Conservation (phyloP, 2,888 invertebrate species). For the Prosopocoilus inquinatus region DNA sequence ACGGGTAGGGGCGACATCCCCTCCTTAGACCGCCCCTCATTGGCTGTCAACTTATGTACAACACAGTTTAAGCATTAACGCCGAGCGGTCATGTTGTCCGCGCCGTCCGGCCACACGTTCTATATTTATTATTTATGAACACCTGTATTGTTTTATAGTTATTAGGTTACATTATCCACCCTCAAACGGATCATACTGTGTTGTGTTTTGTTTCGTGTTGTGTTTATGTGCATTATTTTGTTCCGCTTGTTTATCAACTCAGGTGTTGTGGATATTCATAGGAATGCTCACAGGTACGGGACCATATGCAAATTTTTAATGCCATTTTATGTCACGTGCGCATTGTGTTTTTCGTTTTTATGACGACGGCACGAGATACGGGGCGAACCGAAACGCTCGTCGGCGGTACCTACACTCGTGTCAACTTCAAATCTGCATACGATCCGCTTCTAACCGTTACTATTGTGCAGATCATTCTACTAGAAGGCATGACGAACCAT, state of each 20-base stretch:
- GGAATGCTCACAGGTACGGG: slow-evolving; percentile 46
- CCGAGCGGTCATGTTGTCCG: slow-evolving; percentile 51
- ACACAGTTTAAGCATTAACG: slow-evolving; percentile 52
- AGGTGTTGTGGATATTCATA: slow-evolving; percentile 29
- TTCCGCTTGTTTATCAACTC: slow-evolving; percentile 9
- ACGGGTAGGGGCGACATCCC: slow-evolving; percentile 47
- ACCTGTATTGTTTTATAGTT: slow-evolving; percentile 33
- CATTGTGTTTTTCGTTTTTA: too few species aligned
- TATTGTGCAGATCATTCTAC: too few species aligned
- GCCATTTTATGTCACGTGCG: not conserved
- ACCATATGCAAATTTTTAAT: slow-evolving; percentile 7
- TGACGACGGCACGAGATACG: too few species aligned
- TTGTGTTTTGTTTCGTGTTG: slow-evolving; percentile 38
- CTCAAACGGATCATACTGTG: slow-evolving; percentile 25
- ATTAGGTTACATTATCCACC: not conserved
- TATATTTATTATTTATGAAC: slow-evolving; percentile 35
- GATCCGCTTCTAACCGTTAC: too few species aligned
- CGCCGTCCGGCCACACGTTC: slow-evolving; percentile 46
- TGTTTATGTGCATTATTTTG: slow-evolving; percentile 33
- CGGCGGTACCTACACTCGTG: too few species aligned
- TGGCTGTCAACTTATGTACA: slow-evolving; percentile 52
- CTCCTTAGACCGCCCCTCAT: slow-evolving; percentile 51
- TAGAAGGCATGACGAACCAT: too few species aligned
- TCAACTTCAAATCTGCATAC: too few species aligned
- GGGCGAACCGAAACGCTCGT: too few species aligned